phyloP scores from a whole-genome alignment of 1,140 invertebrate genomes.

The Argopecten irradians region DNA sequence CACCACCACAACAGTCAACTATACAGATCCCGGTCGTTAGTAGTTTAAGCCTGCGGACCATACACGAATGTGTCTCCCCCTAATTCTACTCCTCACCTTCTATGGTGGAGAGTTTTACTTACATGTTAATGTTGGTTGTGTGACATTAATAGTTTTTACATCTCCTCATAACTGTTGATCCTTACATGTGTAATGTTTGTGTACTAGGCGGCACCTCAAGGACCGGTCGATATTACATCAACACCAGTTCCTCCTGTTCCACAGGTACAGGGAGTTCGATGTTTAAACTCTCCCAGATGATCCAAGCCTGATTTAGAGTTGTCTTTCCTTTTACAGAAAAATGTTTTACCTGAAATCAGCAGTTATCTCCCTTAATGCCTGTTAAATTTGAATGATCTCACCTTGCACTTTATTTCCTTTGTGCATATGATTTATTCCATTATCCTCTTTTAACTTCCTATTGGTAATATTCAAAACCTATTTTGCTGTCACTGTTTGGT shows the following conservation, averaged over 20 bases:
- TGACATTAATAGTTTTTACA: slow-evolving; percentile 2
- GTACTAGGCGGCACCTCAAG: background rate
- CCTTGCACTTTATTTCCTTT: no score
- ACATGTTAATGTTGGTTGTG: background rate
- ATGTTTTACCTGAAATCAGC: no score
- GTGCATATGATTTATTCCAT: no score
- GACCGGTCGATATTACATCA: background rate
- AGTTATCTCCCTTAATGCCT: no score
- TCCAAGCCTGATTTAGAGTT: background rate
- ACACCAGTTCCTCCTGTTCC: background rate
- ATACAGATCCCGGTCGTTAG: slow-evolving; percentile 5
- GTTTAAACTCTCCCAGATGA: background rate
- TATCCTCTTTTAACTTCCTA: no score
- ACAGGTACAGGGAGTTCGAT: background rate
- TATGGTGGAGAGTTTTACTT: background rate
- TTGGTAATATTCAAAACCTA: no score
- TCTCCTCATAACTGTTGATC: background rate
- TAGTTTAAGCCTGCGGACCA: background rate
- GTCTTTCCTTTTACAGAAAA: background rate
- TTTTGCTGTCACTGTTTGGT: no score
- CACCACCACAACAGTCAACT: slow-evolving; percentile 38
- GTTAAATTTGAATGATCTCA: no score
- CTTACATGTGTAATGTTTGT: background rate
- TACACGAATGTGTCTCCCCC: background rate
- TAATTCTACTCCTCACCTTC: background rate